Evolutionary conservation across 2,888 invertebrate species (phyloP), one percentile per base, ranked within the genome.

Genomic region (Coenonympha glycerion): DNA sequence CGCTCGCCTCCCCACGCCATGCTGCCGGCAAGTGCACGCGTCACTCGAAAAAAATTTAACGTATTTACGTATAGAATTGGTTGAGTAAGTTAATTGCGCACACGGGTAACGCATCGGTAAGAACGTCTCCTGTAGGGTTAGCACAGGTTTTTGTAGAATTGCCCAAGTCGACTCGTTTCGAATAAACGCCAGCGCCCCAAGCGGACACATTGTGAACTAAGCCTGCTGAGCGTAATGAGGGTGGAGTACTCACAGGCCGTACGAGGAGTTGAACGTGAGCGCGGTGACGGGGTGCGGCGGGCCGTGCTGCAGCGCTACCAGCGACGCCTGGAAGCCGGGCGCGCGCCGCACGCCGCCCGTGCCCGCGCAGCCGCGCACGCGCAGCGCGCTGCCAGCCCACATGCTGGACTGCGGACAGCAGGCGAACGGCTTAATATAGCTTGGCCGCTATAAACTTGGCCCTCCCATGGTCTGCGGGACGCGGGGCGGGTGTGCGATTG

Each of bases 1-100:
- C 94, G 93, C 87, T 98, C 98, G 79, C 96, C 98, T 69, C 98
- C 98, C 89, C 97, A 98, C 70, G 97, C 96, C 92, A 99, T 91
- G 9, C 24, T 26, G 8, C 3, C 8, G 9, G 26, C 9, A 26
- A 3, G 9, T 8, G 6, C 24, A n/a, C n/a, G n/a, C n/a, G n/a
- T n/a, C n/a, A n/a, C n/a, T n/a, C n/a, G n/a, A n/a, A n/a, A n/a
- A n/a, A n/a, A n/a, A n/a, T n/a, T n/a, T n/a, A n/a, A n/a, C n/a
- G n/a, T n/a, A n/a, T n/a, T n/a, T n/a, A n/a, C n/a, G n/a, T n/a
- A n/a, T n/a, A n/a, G n/a, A n/a, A n/a, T n/a, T n/a, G n/a, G n/a
- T n/a, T n/a, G n/a, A n/a, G n/a, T n/a, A n/a, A n/a, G n/a, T n/a
- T n/a, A n/a, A n/a, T n/a, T n/a, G n/a, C n/a, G n/a, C n/a, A n/a